Percentiles rank a stretch among this genome's conserved stretches.
These are phyloP conservation scores for Pasiphila rectangulata DNA, from an alignment of 2,888 invertebrate genomes.

Conservation along the genomic window DNA sequence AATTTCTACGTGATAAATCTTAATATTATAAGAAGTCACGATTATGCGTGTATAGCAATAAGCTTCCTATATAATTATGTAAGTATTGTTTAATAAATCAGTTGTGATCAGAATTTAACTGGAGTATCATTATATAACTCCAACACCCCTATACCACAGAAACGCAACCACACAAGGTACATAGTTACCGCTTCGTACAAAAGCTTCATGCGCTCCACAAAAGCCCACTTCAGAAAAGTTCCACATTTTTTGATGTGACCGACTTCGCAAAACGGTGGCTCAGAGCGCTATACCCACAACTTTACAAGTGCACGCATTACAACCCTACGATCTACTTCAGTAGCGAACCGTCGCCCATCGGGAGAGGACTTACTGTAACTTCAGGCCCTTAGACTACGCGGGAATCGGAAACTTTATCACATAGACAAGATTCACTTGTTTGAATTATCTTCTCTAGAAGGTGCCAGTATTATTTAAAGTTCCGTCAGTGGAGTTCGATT, in stretches of 20 bases:
- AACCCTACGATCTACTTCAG: constrained; percentile 10
- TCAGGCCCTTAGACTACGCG: constrained; percentile 4
- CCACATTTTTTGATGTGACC: background rate
- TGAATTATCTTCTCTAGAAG: no score
- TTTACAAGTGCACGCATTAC: constrained; percentile 5
- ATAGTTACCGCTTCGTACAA: background rate
- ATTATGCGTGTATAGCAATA: no score
- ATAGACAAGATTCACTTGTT: no score
- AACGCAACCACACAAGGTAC: background rate
- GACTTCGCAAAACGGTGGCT: background rate
- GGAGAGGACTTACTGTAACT: constrained; percentile 6
- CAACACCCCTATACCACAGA: no score
- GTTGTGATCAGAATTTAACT: no score
- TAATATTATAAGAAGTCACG: no score
- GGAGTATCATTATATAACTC: no score
- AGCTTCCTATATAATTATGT: no score
- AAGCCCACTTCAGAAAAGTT: background rate
- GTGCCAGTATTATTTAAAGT: no score
- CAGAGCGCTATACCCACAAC: background rate
- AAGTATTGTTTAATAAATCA: no score
- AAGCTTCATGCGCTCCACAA: background rate
- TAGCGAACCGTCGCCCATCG: constrained; percentile 9
- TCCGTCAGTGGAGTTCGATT: no score
- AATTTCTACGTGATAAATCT: no score
- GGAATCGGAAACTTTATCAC: background rate